phyloP scores from a whole-genome alignment of 2,888 invertebrate species.

The Aelia acuminata region DNA sequence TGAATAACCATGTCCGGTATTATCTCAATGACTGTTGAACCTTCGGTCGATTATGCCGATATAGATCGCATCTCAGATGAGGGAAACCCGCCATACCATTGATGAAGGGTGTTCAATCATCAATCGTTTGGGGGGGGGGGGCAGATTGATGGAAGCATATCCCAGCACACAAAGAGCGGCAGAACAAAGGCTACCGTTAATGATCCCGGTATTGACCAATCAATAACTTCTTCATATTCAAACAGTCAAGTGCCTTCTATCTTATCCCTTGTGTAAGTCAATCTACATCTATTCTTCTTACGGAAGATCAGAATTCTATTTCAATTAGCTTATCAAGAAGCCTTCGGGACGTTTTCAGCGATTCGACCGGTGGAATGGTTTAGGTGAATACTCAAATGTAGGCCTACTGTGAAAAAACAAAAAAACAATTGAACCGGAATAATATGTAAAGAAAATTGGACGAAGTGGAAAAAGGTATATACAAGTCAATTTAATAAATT shows the following conservation, averaged over 20 bases:
- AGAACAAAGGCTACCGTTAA: slow-evolving; percentile 21
- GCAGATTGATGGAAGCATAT: slow-evolving; percentile 5
- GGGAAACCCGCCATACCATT: not conserved
- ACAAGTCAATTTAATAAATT: too few species aligned
- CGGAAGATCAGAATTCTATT: not conserved
- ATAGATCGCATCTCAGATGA: slow-evolving; percentile 3
- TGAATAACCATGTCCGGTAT: not conserved
- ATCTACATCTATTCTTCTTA: not conserved
- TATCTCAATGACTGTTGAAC: not conserved
- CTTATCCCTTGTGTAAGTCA: not conserved
- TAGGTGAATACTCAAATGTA: too few species aligned
- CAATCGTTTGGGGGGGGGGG: not conserved
- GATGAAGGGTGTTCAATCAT: slow-evolving; percentile 42
- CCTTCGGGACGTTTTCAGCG: not conserved
- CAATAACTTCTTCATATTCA: slow-evolving; percentile 45
- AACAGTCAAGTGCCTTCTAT: slow-evolving; percentile 6
- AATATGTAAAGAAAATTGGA: too few species aligned
- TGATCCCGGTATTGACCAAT: slow-evolving; percentile 29
- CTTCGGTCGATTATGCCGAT: slow-evolving; percentile 32
- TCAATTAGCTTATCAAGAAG: not conserved
- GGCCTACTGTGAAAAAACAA: too few species aligned
- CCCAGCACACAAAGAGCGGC: slow-evolving; percentile 39
- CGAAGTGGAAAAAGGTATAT: too few species aligned
- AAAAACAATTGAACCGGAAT: too few species aligned
- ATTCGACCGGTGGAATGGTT: too few species aligned